Evolutionary conservation across 2,888 invertebrate species (phyloP), one percentile per base, ranked within the genome.

Genomic region (Fragum sueziense): DNA sequence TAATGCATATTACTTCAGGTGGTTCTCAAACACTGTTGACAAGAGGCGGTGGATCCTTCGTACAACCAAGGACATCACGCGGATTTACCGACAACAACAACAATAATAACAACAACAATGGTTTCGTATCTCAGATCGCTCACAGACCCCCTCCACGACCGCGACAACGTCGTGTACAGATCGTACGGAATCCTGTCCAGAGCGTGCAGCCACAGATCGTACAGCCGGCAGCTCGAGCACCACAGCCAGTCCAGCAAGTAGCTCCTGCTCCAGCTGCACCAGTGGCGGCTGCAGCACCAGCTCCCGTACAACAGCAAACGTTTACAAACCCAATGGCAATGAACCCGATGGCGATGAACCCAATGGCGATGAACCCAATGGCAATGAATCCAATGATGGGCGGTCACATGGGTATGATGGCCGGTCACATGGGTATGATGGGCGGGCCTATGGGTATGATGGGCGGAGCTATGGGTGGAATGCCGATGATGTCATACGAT

Each of bases 401-500:
- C 34, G 68, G 61, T 2, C 20, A 31, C 9, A 69, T 69, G 69
- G 37, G 37, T 14, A 69, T 73, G 62, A 65, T 78, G 65, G 62
- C 37, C 6, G 59, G 41, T 17, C 57, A 67, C 65, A 52, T 37
- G 41, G 57, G 61, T 7, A 76, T 76, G 76, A n/a, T 31, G 7
- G 70, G 70, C 27, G 59, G 57, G 65, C 29, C 29, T 6, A 22
- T 47, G 11, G 25, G 25, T 7, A 47, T 68, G 41, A 61, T 61
- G 61, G 29, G 17, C 6, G 9, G 27, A 27, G 25, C 34, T n/a
- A 57, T 70, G 59, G 65, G 51, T 22, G 72, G 79, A n/a, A 71
- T 74, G 74, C 73, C 70, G 2, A 70, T 74, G 41, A 74, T 79
- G 79, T 65, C 67, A 3, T 79, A 79, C 62, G 79, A 79, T 67